Evolutionary conservation across 2,113 vertebrate genomes (phyloP).

Genomic region (Numida meleagris): DNA sequence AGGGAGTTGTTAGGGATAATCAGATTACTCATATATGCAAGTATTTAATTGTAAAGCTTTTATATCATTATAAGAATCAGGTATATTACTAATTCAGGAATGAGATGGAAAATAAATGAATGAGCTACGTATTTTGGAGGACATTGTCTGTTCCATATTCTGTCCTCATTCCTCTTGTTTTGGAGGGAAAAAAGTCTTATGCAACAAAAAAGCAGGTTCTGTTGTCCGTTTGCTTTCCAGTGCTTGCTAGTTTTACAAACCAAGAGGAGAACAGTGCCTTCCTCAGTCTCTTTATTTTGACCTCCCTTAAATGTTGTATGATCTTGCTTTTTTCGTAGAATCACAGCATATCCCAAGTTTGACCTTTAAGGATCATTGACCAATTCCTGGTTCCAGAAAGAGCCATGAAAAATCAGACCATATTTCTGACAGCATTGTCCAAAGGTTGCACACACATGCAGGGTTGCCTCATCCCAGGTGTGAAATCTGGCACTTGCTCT

Average conservation of each 20-base stretch:
- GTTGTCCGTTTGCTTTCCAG: not conserved
- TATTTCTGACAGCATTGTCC: not conserved
- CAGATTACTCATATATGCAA: not conserved
- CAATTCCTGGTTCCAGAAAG: not conserved
- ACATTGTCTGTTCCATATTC: not conserved
- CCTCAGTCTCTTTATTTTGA: not conserved
- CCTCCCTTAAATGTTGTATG: rapidly evolving
- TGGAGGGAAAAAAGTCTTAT: not conserved
- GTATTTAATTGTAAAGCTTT: not conserved
- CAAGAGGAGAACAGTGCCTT: not conserved
- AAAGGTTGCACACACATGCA: not conserved
- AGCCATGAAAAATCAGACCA: not conserved
- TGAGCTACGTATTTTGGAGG: not conserved
- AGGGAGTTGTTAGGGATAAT: not conserved
- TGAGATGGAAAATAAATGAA: not conserved
- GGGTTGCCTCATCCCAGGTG: not conserved
- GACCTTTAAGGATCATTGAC: not conserved
- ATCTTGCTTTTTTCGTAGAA: not conserved
- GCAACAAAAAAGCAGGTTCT: not conserved
- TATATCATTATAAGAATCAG: not conserved
- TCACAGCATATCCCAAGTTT: not conserved
- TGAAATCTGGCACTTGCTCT: not conserved
- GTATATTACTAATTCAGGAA: not conserved
- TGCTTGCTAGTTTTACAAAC: not conserved
- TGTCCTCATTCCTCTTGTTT: not conserved